phyloP scores from a whole-genome alignment of 2,888 invertebrate genomes.

The Lepidochitona cinerea region DNA sequence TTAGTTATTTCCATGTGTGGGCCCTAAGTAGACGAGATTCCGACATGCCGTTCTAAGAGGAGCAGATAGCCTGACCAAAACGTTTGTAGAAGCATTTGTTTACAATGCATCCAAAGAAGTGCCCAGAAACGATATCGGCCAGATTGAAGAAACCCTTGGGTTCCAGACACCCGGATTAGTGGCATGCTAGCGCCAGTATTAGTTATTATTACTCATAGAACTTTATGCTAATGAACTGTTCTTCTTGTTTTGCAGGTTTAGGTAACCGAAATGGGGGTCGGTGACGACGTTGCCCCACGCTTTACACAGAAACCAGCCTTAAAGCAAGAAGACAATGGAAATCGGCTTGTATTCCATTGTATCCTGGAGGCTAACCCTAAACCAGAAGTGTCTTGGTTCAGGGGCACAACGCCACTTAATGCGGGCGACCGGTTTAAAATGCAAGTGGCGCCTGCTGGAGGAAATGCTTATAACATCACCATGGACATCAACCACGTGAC shows the following conservation, averaged over 20 bases:
- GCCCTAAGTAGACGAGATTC: no score
- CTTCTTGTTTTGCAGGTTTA: not conserved
- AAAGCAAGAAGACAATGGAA: constrained; percentile 95
- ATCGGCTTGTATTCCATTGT: constrained; percentile 96
- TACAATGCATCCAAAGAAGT: no score
- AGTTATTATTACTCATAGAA: no score
- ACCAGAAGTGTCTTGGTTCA: constrained; percentile 89
- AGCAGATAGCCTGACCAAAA: no score
- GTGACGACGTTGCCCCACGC: constrained; percentile 82
- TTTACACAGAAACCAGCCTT: constrained; percentile 98
- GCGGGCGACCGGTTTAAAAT: constrained; percentile 89
- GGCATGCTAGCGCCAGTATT: no score
- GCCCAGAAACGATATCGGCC: no score
- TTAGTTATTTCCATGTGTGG: no score
- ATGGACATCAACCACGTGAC: constrained; percentile 90
- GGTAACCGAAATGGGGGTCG: constrained; percentile 52
- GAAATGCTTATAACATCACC: constrained; percentile 82
- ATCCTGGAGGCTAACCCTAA: constrained; percentile 97
- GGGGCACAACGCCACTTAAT: constrained; percentile 81
- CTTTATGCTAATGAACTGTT: no score
- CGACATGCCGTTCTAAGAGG: no score
- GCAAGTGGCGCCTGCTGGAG: constrained; percentile 83
- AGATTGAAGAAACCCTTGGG: no score
- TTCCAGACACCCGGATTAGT: no score
- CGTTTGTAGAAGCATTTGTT: no score